Percentiles rank a stretch among this genome's conserved stretches.
Evolutionary conservation across 30 jellyfish, hydroid and myxozoan species (phyloP).

Genomic region (Catostylus mosaicus): DNA sequence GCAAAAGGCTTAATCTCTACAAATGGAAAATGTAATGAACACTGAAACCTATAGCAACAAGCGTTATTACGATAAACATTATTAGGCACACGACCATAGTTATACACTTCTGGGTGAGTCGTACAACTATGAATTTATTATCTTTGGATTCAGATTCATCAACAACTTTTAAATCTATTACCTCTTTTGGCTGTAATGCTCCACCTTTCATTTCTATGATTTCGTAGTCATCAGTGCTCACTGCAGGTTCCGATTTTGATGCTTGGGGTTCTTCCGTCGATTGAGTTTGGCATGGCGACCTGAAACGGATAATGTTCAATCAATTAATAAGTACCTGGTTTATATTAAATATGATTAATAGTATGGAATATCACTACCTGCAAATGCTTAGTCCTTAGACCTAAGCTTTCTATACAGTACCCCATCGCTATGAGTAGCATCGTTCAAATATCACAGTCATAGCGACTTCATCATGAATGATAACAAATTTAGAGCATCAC

Average conservation of each 20-base stretch:
- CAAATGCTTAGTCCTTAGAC: too few species aligned
- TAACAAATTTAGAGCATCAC: too few species aligned
- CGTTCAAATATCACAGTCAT: too few species aligned
- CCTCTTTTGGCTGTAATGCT: slow-evolving; percentile 75
- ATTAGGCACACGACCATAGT: slow-evolving; percentile 49
- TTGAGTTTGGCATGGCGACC: slow-evolving; percentile 35
- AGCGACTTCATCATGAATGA: too few species aligned
- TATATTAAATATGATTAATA: neutral
- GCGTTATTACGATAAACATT: slow-evolving; percentile 49
- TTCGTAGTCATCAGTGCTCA: slow-evolving; percentile 63
- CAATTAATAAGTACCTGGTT: neutral
- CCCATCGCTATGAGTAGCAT: too few species aligned
- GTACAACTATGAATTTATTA: slow-evolving; percentile 31
- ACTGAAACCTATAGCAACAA: slow-evolving; percentile 70
- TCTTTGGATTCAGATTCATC: slow-evolving; percentile 35
- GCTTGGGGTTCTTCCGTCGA: slow-evolving; percentile 30
- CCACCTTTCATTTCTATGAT: slow-evolving; percentile 51
- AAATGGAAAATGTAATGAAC: slow-evolving; percentile 58
- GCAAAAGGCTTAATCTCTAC: too few species aligned
- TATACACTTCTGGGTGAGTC: slow-evolving; percentile 64
- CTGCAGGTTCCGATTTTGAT: neutral
- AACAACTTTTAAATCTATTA: slow-evolving; percentile 80
- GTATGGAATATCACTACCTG: too few species aligned
- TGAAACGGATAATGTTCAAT: too few species aligned
- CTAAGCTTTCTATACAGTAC: too few species aligned